These are phyloP conservation scores for Amblyornis subalaris DNA, from an alignment of 2,113 vertebrate genomes.

Conservation along the genomic window DNA sequence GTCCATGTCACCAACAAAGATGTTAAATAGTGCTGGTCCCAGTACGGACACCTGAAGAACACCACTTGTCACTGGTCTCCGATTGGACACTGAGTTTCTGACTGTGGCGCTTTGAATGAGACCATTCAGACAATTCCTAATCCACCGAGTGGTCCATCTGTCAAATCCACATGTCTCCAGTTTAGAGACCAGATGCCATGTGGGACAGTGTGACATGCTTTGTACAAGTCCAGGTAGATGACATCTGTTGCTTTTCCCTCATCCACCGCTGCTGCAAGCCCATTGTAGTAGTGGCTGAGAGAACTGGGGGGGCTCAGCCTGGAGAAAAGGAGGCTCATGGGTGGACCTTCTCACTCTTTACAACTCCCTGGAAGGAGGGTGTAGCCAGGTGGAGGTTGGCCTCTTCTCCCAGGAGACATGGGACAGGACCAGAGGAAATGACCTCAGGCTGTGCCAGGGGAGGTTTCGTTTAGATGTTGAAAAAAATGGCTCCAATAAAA, in stretches of 20 bases:
- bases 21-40: background rate
- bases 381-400: rapidly evolving
- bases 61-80: background rate
- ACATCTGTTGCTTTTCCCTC: background rate
- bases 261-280: background rate
- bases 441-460: background rate
- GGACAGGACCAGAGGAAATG: rapidly evolving
- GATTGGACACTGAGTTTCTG: background rate
- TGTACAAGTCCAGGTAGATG: background rate
- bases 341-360: background rate
- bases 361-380: background rate
- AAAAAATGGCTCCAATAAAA: background rate
- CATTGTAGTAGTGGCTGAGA: background rate
- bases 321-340: background rate
- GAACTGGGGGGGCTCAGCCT: background rate
- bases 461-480: background rate
- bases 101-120: background rate
- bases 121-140: background rate
- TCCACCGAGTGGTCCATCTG: background rate
- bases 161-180: background rate
- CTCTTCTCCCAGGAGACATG: background rate
- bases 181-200: background rate
- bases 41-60: background rate
- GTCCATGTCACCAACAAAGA: background rate
- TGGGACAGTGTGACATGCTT: background rate